phyloP scores from a whole-genome alignment of 1,140 invertebrate genomes.

The Zaprionus camerounensis region DNA sequence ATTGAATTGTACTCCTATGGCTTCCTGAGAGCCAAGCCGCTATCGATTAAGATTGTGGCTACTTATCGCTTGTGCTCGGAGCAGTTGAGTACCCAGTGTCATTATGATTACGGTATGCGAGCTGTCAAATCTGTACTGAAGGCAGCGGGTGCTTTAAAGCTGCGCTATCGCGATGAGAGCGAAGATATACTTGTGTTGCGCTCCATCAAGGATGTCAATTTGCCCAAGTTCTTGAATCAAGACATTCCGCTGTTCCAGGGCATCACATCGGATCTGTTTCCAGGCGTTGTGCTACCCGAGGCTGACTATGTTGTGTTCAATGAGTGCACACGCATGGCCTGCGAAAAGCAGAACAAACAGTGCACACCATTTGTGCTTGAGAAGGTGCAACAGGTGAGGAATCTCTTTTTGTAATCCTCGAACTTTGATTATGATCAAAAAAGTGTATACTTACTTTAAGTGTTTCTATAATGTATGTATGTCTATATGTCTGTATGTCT shows the following conservation, averaged over 20 bases:
- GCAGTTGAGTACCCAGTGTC: slow-evolving; percentile 96
- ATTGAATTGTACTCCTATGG: slow-evolving; percentile 97
- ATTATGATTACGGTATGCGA: slow-evolving; percentile 98
- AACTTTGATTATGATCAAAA: no score
- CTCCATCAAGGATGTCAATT: slow-evolving; percentile 97
- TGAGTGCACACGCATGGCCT: slow-evolving; percentile 88
- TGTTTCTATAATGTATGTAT: no score
- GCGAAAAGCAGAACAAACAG: slow-evolving; percentile 91
- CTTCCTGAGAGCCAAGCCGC: slow-evolving; percentile 94
- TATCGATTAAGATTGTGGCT: slow-evolving; percentile 97
- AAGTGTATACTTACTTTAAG: background rate
- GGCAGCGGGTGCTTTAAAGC: slow-evolving; percentile 95
- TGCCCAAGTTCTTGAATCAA: slow-evolving; percentile 95
- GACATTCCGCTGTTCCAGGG: slow-evolving; percentile 95
- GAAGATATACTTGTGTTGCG: slow-evolving; percentile 93
- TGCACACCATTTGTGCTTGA: slow-evolving; percentile 93
- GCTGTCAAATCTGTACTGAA: slow-evolving; percentile 95
- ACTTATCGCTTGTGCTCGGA: slow-evolving; percentile 97
- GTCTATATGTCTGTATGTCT: no score
- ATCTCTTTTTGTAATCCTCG: background rate
- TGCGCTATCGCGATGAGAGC: slow-evolving; percentile 93
- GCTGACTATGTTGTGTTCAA: slow-evolving; percentile 90
- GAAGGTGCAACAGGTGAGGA: slow-evolving; percentile 89
- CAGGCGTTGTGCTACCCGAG: slow-evolving; percentile 90
- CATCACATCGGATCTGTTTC: slow-evolving; percentile 96